Evolutionary conservation across 2,888 invertebrate species (phyloP), one percentile per base, ranked within the genome.

Genomic region (Monoplex corrugatus): DNA sequence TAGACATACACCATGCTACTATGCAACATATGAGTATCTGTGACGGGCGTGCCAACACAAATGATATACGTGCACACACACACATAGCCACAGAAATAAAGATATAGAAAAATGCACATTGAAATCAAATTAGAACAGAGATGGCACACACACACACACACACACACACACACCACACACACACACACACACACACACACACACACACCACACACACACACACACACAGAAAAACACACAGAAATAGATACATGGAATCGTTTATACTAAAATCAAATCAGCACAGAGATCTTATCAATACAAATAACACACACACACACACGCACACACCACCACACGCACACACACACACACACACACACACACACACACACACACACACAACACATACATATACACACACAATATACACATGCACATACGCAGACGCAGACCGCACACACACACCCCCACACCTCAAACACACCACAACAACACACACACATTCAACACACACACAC

Each of bases 311-410:
- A 57, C 57, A 68, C 72, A 72, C 32, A 72, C 32, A 32, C 72
- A n/a, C 72, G 35, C 16, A 72, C 72, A 72, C 32, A 72, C 23
- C 3, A 8, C 16, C 44, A 43, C 13, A 35, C 44, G n/a, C 44
- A 44, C 44, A 44, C 43, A 44, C 38, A 35, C 44, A 44, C 38
- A 8, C 82, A 82, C 38, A 44, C 82, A 82, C 43, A 82, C 82
- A 82, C n/a, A 44, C 82, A 82, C 82, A 82, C 44, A 82, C 82
- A 82, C 35, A n/a, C 28, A 57, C 57, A 57, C 57, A n/a, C n/a
- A n/a, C n/a, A n/a, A n/a, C n/a, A n/a, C n/a, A n/a, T n/a, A n/a
- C n/a, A 5, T 5, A 28, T 57, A 57, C 57, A 57, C 57, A 10
- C 28, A 10, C 57, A 16, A 28, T 28, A 10, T 57, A 57, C 28